These are phyloP conservation scores for Hemibagrus guttatus DNA, from an alignment of 2,797 vertebrate species.

Conservation along the genomic window DNA sequence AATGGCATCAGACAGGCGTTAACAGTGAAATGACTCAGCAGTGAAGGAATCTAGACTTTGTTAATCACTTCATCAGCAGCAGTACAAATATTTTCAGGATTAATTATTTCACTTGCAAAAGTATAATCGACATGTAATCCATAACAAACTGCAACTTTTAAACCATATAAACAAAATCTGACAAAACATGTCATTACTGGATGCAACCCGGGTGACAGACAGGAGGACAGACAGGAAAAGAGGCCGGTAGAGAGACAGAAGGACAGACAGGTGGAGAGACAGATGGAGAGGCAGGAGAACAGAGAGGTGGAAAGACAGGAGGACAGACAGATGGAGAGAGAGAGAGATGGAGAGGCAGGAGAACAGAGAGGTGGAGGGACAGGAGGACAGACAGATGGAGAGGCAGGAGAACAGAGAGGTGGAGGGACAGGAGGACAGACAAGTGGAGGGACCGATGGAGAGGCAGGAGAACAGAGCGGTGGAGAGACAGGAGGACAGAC, in stretches of 20 bases:
- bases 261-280: too few relatives aligned
- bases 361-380: not conserved
- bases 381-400: not conserved
- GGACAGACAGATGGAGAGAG: not conserved
- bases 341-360: not conserved
- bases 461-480: not conserved
- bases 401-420: not conserved
- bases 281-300: too few relatives aligned
- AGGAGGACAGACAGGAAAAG: not conserved
- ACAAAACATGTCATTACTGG: not conserved
- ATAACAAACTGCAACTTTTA: not conserved
- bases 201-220: not conserved
- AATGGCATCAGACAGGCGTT: constrained; percentile 79
- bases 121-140: not conserved
- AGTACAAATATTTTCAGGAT: not conserved
- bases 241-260: not conserved
- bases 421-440: not conserved
- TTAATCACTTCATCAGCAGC: not conserved
- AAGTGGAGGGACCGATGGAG: not conserved
- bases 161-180: not conserved
- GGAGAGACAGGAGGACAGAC: not conserved
- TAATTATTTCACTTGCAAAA: not conserved
- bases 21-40: constrained; percentile 24
- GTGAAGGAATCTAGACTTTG: constrained; percentile 2
- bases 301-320: too few relatives aligned